Percentiles rank a stretch among this genome's conserved stretches.
Conservation (phyloP, 2,888 invertebrate genomes). For the Endomychus coccineus region DNA sequence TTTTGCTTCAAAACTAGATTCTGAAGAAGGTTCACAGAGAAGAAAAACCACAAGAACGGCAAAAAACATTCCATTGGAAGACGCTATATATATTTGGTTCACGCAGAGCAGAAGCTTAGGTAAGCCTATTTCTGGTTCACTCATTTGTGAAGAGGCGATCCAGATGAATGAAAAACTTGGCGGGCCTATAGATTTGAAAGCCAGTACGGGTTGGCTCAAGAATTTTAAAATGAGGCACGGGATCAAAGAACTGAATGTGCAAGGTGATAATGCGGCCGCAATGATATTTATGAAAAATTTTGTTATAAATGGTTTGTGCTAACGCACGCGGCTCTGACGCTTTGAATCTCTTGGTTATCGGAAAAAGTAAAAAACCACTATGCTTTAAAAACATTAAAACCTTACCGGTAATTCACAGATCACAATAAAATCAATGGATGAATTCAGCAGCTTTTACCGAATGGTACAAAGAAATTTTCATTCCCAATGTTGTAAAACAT, state of each 20-base stretch:
- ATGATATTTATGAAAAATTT: constrained; percentile 20
- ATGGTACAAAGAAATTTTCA: constrained; percentile 7
- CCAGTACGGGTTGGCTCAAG: constrained; percentile 21
- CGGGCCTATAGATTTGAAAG: background rate
- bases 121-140: constrained; percentile 17
- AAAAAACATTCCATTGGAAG: constrained; percentile 7
- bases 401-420: constrained; percentile 25
- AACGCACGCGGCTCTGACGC: constrained; percentile 24
- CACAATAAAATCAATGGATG: constrained; percentile 36
- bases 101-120: constrained; percentile 11
- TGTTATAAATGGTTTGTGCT: constrained; percentile 17
- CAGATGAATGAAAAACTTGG: constrained; percentile 8
- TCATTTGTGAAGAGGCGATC: constrained; percentile 19
- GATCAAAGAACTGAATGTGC: constrained; percentile 27
- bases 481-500: constrained; percentile 5
- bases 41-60: constrained; percentile 7
- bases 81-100: constrained; percentile 9
- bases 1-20: no score
- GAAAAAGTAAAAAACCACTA: constrained; percentile 20
- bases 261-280: constrained; percentile 25
- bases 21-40: constrained; percentile 5
- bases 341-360: constrained; percentile 1
- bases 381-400: constrained; percentile 26
- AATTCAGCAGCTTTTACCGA: constrained; percentile 24
- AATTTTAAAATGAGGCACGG: constrained; percentile 25